Evolutionary conservation across 1,140 invertebrate genomes (phyloP).

Genomic region (Liolophura sinensis): DNA sequence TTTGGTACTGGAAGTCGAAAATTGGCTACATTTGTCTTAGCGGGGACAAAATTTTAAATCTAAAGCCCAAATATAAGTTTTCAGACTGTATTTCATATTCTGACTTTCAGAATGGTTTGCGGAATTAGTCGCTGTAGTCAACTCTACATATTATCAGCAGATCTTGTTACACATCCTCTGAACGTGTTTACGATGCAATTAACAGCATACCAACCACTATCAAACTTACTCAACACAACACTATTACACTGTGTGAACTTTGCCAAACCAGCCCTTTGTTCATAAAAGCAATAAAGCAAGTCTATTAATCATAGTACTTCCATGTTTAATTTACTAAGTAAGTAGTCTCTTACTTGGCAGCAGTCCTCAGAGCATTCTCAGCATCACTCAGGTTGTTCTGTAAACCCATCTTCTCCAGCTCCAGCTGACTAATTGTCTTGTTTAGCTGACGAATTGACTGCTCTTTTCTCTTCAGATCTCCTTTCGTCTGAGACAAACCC

Average conservation of each 20-base stretch:
- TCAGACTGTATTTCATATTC: too few species aligned
- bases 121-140: too few species aligned
- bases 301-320: neutral
- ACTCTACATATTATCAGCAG: too few species aligned
- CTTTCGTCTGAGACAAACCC: conserved; percentile 43
- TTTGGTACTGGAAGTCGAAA: too few species aligned
- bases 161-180: neutral
- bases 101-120: too few species aligned
- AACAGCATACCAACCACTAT: neutral
- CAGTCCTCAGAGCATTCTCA: conserved; percentile 48
- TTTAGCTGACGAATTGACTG: conserved; percentile 47
- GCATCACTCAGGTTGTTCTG: conserved; percentile 50
- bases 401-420: conserved; percentile 42
- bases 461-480: conserved; percentile 43
- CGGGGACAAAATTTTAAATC: too few species aligned
- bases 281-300: neutral
- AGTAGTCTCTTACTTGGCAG: conserved; percentile 32
- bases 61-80: too few species aligned
- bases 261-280: neutral
- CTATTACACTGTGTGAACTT: neutral
- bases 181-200: neutral
- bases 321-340: neutral
- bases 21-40: too few species aligned
- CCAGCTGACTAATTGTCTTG: conserved; percentile 37
- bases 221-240: neutral